Evolutionary conservation across 2,797 vertebrate genomes (phyloP).

Genomic region (Tapirus indicus): DNA sequence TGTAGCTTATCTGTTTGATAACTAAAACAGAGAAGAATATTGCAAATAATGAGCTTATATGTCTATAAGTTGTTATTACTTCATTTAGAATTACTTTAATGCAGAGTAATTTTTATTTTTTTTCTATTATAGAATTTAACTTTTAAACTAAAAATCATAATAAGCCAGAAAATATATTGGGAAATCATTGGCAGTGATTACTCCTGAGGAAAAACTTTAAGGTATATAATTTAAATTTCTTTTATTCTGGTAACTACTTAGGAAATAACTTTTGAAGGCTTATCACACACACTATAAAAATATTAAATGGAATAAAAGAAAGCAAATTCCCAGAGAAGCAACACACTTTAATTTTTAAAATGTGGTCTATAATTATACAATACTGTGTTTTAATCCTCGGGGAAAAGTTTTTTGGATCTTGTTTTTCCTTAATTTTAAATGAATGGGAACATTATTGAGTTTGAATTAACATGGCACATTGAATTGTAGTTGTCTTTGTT

Average conservation of each 20-base stretch:
- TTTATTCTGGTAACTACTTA: slow-evolving; percentile 58
- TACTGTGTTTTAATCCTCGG: slow-evolving; percentile 41
- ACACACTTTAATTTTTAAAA: slow-evolving; percentile 53
- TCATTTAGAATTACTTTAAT: slow-evolving; percentile 35
- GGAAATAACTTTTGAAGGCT: slow-evolving; percentile 41
- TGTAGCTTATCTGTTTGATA: slow-evolving; percentile 16
- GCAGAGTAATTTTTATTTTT: slow-evolving; percentile 12
- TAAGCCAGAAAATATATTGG: background rate
- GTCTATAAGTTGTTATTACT: background rate
- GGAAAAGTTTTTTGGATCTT: background rate
- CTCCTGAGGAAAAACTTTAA: slow-evolving; percentile 49
- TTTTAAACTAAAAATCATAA: slow-evolving; percentile 50
- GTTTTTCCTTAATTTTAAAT: slow-evolving; percentile 64
- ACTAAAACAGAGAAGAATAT: background rate
- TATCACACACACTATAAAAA: slow-evolving; percentile 37
- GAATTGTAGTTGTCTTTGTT: slow-evolving; percentile 3
- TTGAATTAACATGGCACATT: background rate
- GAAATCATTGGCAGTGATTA: background rate
- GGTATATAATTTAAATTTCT: slow-evolving; percentile 68
- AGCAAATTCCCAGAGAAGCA: slow-evolving; percentile 50
- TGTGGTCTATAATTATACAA: slow-evolving; percentile 33
- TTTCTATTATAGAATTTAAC: slow-evolving; percentile 30
- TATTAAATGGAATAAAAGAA: slow-evolving; percentile 62
- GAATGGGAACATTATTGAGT: slow-evolving; percentile 26
- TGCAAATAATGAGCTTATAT: background rate